phyloP scores from a whole-genome alignment of 2,113 vertebrate species.

The Leptosomus discolor region DNA sequence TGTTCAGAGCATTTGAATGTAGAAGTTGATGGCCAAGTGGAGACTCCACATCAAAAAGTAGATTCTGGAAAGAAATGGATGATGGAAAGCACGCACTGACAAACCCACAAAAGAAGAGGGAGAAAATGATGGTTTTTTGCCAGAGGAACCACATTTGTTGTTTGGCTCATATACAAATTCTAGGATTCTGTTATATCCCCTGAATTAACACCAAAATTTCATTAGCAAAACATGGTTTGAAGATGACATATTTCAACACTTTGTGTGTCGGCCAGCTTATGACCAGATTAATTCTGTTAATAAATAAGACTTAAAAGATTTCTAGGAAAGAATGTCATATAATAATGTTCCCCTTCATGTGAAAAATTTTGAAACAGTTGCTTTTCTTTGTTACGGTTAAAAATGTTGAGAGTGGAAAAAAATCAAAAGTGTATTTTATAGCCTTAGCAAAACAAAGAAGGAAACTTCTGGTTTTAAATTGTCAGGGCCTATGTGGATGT shows the following conservation, averaged over 20 bases:
- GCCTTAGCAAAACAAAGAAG: constrained; percentile 66
- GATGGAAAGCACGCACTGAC: constrained; percentile 54
- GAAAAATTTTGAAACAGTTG: constrained; percentile 68
- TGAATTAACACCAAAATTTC: constrained; percentile 71
- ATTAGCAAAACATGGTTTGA: constrained; percentile 70
- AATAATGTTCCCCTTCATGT: constrained; percentile 66
- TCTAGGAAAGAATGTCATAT: constrained; percentile 71
- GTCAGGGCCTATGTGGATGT: background rate
- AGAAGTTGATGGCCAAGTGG: constrained; percentile 25
- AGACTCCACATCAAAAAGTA: constrained; percentile 57
- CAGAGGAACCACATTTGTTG: constrained; percentile 67
- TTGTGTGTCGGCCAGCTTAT: constrained; percentile 66
- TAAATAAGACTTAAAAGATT: constrained; percentile 74
- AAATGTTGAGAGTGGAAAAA: constrained; percentile 44
- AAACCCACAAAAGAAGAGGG: constrained; percentile 68
- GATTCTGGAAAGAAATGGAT: constrained; percentile 57
- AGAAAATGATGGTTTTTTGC: constrained; percentile 51
- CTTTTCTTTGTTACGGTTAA: constrained; percentile 63
- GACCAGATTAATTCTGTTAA: constrained; percentile 74
- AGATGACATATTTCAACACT: constrained; percentile 68
- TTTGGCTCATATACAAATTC: constrained; percentile 60
- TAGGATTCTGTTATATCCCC: constrained; percentile 58
- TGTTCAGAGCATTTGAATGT: background rate
- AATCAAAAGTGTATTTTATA: constrained; percentile 59
- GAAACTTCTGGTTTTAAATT: constrained; percentile 67